Evolutionary conservation across 2,113 vertebrate species (phyloP), one percentile per base, ranked within the genome.

Genomic region (Beaufortia kweichowensis): DNA sequence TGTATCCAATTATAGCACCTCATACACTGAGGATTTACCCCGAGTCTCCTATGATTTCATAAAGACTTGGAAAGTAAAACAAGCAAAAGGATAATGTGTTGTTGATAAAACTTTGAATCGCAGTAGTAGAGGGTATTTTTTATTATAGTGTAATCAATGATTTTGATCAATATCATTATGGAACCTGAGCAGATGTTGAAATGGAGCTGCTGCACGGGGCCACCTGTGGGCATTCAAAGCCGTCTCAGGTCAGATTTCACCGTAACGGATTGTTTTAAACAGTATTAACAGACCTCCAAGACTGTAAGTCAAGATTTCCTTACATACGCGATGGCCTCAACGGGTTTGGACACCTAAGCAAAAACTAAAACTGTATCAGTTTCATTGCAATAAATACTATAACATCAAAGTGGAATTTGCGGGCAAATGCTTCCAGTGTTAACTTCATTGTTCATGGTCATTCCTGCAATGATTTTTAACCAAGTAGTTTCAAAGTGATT

Each of bases 111-210:
- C 46, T 50, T 68, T 68, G 11, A 19, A 6, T 39, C 39, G 68
- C 14, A 41, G 4, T 50, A 57, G 33, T 57, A 70, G 56, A 73
- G 24, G 1, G 35, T 59, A 17, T 28, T 59, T n/a, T 15, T 74
- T 31, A 48, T 17, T 31, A 74, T 61, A 21, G 60, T 61, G 24
- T 7, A 59, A 77, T 53, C 68, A 23, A 79, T 65, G 21, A 11
- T 79, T 77, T 79, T 41, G 43, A 68, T 61, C 75, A 55, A 50
- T 71, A 59, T 78, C 72, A 26, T 74, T 68, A 28, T 80, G 77
- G 76, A 74, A 64, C 78, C 77, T 74, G 14, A 77, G 63, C 78
- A 83, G 81, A 83, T 83, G 81, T 83, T 77, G 62, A 60, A 77
- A 67, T 70, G 76, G 81, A 57, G 62, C 62, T 70, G 70, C 55